phyloP scores from a whole-genome alignment of 2,113 vertebrate species.

The Nothocercus julius region DNA sequence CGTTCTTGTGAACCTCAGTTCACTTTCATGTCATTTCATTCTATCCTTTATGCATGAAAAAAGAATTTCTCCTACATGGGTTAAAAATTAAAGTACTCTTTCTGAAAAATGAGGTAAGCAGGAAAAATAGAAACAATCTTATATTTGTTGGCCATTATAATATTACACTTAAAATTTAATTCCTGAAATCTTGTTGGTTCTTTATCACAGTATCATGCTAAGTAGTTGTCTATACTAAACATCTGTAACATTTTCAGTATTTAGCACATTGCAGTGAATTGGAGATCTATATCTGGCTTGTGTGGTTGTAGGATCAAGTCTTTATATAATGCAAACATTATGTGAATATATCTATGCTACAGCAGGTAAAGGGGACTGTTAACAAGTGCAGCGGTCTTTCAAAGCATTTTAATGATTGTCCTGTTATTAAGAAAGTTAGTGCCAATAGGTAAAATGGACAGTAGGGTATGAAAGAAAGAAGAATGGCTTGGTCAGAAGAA shows the following conservation, averaged over 20 bases:
- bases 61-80: neutral
- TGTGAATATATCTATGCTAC: neutral
- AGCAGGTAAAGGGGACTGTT: neutral
- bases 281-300: neutral
- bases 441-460: neutral
- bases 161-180: neutral
- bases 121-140: neutral
- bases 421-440: neutral
- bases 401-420: neutral
- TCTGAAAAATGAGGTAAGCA: neutral
- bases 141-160: neutral
- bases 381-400: neutral
- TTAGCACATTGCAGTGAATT: neutral
- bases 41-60: neutral
- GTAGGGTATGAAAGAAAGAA: neutral
- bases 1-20: neutral
- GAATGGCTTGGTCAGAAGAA: neutral
- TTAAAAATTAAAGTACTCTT: neutral
- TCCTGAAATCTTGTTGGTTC: neutral
- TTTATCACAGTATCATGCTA: neutral
- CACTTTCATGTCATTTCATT: neutral
- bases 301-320: neutral
- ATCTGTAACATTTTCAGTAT: neutral
- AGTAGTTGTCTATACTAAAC: neutral
- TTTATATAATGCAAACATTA: neutral